Base-by-base conservation (phyloP, 1,140 invertebrate species). In the Temnothorax curvispinosus region DNA sequence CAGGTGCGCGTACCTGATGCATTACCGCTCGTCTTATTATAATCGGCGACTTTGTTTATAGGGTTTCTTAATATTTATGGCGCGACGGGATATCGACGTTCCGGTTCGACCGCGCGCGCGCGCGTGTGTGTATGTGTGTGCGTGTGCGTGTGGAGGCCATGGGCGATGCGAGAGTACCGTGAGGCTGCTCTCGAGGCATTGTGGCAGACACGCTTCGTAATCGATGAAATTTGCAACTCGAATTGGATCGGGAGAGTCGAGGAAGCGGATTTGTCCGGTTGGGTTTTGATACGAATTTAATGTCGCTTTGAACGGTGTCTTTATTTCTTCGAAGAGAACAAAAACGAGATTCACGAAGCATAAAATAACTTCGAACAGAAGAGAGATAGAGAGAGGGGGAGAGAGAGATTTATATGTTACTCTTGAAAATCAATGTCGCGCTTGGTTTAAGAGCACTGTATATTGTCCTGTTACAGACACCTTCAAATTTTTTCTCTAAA, bases 21-120 rank as follows among this genome's bases (percentile, higher is more conserved):
- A 82, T 72, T 82, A 72, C 54, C 41, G 52, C 75, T 82, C 77
- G 81, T 74, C 72, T 91, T 91, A 81, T 90, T 91, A 88, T 85
- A 90, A 91, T 85, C 87, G 69, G 50, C 82, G 76, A 86, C 82
- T 88, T 87, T 90, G 74, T 90, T 92, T 91, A 90, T 86, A 81
- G 82, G 81, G 58, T 86, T 87, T 81, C 62, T 80, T 60, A 60
- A 88, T 91, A 86, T 92, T 90, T 91, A 88, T 74, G 72, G 69
- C 67, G 62, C 21, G 27, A 60, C 52, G 86, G 50, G 76, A 47
- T 56, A 84, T 62, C 38, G 64, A 75, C 35, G 47, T 84, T 80
- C 62, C 65, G 35, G 67, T 32, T 44, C 47, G 54, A 21, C 8
- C 35, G 47, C 44, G 38, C 41, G 18, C 8, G 5, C 11, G 6